Evolutionary conservation across 53 echinoderm and acorn worm genomes (phyloP).

Genomic region (Astropecten irregularis): DNA sequence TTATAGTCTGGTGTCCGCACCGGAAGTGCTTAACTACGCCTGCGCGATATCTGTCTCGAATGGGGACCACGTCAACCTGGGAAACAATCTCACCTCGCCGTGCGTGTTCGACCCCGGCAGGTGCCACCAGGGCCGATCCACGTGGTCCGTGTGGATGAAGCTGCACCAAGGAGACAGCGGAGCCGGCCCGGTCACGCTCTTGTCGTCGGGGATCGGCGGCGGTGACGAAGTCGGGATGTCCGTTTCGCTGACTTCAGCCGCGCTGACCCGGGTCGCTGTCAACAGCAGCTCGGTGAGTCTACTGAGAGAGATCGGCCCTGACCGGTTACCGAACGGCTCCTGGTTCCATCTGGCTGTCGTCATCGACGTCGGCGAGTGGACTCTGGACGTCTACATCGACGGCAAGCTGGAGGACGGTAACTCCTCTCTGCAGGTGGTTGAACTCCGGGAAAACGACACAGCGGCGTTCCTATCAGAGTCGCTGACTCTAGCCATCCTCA

Average conservation of each 20-base stretch:
- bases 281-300: too few relatives aligned
- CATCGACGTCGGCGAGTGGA: not conserved
- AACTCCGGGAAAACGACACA: not conserved
- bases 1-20: constrained; percentile 1
- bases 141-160: constrained; percentile 38
- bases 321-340: not conserved
- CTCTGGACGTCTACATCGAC: not conserved
- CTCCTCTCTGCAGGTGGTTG: not conserved
- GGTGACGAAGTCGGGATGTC: not conserved
- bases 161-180: not conserved
- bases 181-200: not conserved
- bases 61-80: constrained; percentile 1
- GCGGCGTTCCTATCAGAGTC: not conserved
- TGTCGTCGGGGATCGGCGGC: not conserved
- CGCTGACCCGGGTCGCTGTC: too few relatives aligned
- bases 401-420: not conserved
- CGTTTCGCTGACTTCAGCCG: not conserved
- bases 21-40: not conserved
- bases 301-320: too few relatives aligned
- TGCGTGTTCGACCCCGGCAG: not conserved
- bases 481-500: not conserved
- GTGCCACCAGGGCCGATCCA: not conserved
- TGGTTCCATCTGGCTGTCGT: constrained; percentile 9
- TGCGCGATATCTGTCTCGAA: not conserved
- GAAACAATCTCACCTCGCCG: too few relatives aligned